phyloP scores from a whole-genome alignment of 2,797 vertebrate species.

The Oreochromis grahami region DNA sequence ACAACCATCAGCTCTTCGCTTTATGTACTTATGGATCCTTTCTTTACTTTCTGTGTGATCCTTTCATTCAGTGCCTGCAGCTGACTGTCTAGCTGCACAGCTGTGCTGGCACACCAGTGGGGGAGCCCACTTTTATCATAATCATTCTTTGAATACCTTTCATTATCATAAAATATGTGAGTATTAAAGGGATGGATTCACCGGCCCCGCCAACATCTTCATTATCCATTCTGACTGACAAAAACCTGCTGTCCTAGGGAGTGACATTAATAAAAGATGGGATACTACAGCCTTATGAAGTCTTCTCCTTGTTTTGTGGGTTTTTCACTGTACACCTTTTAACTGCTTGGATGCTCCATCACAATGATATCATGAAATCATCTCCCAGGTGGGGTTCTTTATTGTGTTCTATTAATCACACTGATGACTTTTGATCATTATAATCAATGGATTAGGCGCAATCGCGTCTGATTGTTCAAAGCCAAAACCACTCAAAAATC shows the following conservation, averaged over 20 bases:
- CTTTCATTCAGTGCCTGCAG: constrained; percentile 54
- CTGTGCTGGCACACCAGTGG: constrained; percentile 62
- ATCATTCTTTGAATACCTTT: constrained; percentile 76
- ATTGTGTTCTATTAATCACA: constrained; percentile 46
- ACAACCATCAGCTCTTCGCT: constrained; percentile 31
- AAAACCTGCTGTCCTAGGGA: constrained; percentile 66
- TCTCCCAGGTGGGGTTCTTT: constrained; percentile 29
- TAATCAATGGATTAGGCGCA: constrained; percentile 38
- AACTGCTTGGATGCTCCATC: constrained; percentile 75
- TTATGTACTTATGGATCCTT: constrained; percentile 47
- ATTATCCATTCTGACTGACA: constrained; percentile 75
- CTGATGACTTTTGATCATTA: constrained; percentile 47
- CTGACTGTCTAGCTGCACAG: constrained; percentile 53
- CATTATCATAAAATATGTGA: constrained; percentile 77
- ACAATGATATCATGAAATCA: constrained; percentile 46
- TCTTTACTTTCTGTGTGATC: constrained; percentile 56
- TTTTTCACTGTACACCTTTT: constrained; percentile 81
- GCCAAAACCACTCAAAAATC: constrained; percentile 16
- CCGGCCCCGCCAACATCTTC: constrained; percentile 62
- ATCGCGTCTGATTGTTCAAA: constrained; percentile 26
- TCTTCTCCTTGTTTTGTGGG: constrained; percentile 84
- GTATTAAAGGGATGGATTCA: constrained; percentile 70
- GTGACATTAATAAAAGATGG: constrained; percentile 73
- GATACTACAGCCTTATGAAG: constrained; percentile 84
- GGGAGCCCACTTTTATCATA: constrained; percentile 68